Evolutionary conservation across 2,113 vertebrate species (phyloP).

Genomic region (Taxidea taxus): DNA sequence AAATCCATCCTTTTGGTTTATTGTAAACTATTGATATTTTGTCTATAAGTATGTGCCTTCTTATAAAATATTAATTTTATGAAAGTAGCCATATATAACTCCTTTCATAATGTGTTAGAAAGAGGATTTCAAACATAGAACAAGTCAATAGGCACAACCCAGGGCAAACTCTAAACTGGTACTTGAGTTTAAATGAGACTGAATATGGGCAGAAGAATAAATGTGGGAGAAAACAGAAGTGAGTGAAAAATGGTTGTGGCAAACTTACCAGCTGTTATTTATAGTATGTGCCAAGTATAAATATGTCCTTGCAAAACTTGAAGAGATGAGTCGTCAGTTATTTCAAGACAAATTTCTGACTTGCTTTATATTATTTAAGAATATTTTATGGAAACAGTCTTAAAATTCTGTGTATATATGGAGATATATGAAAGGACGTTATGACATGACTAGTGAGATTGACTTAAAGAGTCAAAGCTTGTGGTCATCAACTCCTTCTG

Average conservation of each 20-base stretch:
- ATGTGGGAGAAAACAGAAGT: conserved; percentile 54
- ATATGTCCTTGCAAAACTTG: conserved; percentile 73
- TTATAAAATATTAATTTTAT: conserved; percentile 35
- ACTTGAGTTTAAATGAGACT: conserved; percentile 53
- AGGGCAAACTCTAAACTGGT: conserved; percentile 7
- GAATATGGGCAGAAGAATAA: conserved; percentile 55
- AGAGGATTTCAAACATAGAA: conserved; percentile 34
- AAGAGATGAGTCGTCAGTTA: conserved; percentile 73
- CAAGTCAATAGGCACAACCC: conserved; percentile 7
- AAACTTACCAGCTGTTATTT: conserved; percentile 75
- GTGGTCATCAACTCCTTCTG: not conserved
- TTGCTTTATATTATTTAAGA: conserved; percentile 68
- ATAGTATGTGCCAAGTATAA: conserved; percentile 75
- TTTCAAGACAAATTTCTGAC: conserved; percentile 70
- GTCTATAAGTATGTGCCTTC: not conserved
- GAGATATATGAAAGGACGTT: not conserved
- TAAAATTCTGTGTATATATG: conserved; percentile 9
- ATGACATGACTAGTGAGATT: not conserved
- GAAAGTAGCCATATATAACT: not conserved
- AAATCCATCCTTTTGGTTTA: not conserved
- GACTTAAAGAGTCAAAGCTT: not conserved
- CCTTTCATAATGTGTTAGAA: not conserved
- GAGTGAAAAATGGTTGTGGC: conserved; percentile 63
- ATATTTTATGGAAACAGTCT: conserved; percentile 41
- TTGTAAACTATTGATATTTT: not conserved